Evolutionary conservation across 2,113 vertebrate species (phyloP).

Genomic region (Prochilodus magdalenae): DNA sequence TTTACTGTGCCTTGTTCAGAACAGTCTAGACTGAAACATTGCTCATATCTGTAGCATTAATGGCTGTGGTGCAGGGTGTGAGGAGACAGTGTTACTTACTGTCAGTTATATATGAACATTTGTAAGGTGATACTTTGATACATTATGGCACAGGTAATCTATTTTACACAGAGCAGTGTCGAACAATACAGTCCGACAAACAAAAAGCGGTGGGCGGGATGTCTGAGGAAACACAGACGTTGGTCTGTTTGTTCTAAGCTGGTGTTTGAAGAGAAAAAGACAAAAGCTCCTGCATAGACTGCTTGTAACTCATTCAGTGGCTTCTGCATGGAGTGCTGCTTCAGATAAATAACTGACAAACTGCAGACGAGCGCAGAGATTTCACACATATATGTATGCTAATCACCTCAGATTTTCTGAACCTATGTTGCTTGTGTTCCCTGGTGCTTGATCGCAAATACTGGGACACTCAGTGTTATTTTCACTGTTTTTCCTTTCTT

Average conservation of each 20-base stretch:
- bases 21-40: too few relatives aligned
- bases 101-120: not conserved
- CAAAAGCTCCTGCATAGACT: not conserved
- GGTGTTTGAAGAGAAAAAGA: slow-evolving; percentile 16
- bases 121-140: not conserved
- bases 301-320: slow-evolving; percentile 24
- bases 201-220: not conserved
- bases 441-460: not conserved
- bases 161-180: not conserved
- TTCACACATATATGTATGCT: slow-evolving; percentile 23
- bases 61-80: too few relatives aligned
- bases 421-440: not conserved
- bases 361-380: slow-evolving; percentile 17
- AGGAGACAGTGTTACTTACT: not conserved
- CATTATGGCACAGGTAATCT: not conserved
- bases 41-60: too few relatives aligned
- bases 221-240: slow-evolving; percentile 7
- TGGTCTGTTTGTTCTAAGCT: slow-evolving; percentile 6
- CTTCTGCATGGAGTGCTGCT: slow-evolving; percentile 23
- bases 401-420: not conserved
- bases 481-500: not conserved
- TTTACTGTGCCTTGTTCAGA: too few relatives aligned
- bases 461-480: not conserved
- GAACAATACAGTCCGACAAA: not conserved
- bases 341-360: slow-evolving; percentile 31